Evolutionary conservation across 2,113 vertebrate genomes (phyloP).

Genomic region (Opisthocomus hoazin): DNA sequence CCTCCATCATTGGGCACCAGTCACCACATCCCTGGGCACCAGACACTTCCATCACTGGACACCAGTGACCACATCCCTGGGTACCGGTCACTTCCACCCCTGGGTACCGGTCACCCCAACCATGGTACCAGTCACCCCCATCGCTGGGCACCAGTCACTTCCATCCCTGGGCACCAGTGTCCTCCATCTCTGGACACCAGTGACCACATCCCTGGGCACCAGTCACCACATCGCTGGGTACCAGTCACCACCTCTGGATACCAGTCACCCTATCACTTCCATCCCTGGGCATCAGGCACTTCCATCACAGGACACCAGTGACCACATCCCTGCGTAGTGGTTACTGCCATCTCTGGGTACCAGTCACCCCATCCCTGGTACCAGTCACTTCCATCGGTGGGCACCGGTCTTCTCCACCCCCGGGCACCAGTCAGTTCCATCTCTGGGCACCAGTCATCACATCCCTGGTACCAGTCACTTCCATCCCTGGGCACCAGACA

Average conservation of each 20-base stretch:
- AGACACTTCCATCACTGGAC: background rate
- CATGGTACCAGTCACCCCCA: background rate
- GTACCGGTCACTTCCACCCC: background rate
- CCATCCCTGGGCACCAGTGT: background rate
- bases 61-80: too few relatives aligned
- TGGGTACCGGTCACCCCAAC: background rate
- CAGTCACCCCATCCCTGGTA: background rate
- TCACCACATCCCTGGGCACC: too few relatives aligned
- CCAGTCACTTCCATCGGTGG: background rate
- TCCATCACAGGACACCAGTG: too few relatives aligned
- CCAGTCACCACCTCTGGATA: too few relatives aligned
- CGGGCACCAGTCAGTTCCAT: background rate
- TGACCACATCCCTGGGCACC: too few relatives aligned
- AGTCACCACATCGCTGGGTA: too few relatives aligned
- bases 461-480: accelerated
- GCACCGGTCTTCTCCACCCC: background rate
- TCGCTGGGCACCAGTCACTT: background rate
- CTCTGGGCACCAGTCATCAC: accelerated
- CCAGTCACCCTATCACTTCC: too few relatives aligned
- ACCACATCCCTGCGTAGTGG: too few relatives aligned
- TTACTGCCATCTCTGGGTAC: background rate
- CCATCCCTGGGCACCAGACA: too few relatives aligned
- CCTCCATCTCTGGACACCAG: background rate
- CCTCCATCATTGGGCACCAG: too few relatives aligned
- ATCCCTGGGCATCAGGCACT: too few relatives aligned